Base-by-base conservation (phyloP, 2,797 vertebrate genomes). In the Atherinosoma microstoma region DNA sequence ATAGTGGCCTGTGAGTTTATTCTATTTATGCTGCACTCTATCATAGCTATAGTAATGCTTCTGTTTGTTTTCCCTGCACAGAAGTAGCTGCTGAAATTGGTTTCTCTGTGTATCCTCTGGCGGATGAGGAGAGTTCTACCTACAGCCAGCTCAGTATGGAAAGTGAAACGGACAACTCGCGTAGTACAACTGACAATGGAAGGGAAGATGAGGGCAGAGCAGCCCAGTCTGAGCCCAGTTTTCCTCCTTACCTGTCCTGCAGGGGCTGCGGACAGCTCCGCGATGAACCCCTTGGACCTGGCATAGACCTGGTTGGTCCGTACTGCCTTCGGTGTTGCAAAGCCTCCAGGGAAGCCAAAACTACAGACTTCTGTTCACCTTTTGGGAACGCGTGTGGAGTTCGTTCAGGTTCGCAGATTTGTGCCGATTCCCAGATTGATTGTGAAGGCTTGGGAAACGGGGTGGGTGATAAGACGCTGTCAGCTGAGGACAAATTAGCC, bases 111-210 rank as follows among this genome's bases (percentile, higher is more conserved):
- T 97, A 95, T 42, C 80, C 96, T 24, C 94, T 97, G 94, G 96
- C 96, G 58, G 96, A 97, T 83, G 96, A 97, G 65, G 96, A 97
- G 88, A 96, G 92, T 89, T 94, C 96, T 78, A 92, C 94, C 65
- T 96, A 95, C 94, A 95, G 93, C 80, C 96, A 94, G 67, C 94
- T 96, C 85, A 96, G 95, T 70, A 96, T 96, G 85, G 97, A 98
- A 87, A 97, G 96, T 3, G 96, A 97, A 88, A 90, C 94, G 0
- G 96, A 97, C 79, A 95, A 96, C 78, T 93, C 91, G 3, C 91
- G 87, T 73, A 78, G 87, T 88, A 91, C 36, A 40, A 72, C 83
- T 0, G 86, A 91, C 82, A 84, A 80, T n/a, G 70, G 83, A 0
- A 82, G 90, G 64, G 95, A 64, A 83, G 95, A 94, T 65, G 94